Percentiles rank a stretch among this genome's conserved stretches.
These are phyloP conservation scores for Pristionchus mayeri DNA, from an alignment of 2,888 invertebrate species.

Conservation along the genomic window DNA sequence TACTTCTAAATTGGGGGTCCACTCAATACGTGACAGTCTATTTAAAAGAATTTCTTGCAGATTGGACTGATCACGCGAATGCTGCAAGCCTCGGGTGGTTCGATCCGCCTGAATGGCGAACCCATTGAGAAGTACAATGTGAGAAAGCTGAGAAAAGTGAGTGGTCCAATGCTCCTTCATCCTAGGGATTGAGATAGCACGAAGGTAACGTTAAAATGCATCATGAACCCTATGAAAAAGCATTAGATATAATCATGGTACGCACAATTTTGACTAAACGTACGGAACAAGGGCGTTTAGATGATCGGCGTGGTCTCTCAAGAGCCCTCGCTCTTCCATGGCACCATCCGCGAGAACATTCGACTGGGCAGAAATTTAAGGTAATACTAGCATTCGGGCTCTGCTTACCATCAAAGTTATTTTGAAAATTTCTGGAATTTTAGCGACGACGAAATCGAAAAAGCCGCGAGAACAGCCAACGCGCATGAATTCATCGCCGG, in stretches of 20 bases:
- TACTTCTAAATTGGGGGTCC: too few relatives aligned
- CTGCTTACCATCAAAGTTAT: too few relatives aligned
- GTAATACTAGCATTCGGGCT: too few relatives aligned
- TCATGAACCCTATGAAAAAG: background rate
- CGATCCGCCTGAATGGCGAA: background rate
- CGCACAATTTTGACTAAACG: too few relatives aligned
- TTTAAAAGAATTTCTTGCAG: background rate
- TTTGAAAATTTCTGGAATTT: too few relatives aligned
- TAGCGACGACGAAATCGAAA: constrained; percentile 3
- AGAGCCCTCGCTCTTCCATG: constrained; percentile 39
- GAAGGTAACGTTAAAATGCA: background rate
- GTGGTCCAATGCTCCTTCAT: background rate
- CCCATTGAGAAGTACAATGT: constrained; percentile 25
- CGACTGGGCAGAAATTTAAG: constrained; percentile 2
- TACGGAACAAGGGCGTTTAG: background rate
- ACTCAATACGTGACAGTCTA: too few relatives aligned
- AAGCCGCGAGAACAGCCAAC: constrained; percentile 13
- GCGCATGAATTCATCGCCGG: constrained; percentile 32
- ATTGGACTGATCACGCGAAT: constrained; percentile 12
- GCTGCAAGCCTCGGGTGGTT: background rate
- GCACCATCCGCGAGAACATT: constrained; percentile 35
- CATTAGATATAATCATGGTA: background rate
- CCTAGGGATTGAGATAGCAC: background rate
- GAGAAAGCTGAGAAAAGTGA: background rate
- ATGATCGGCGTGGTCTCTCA: constrained; percentile 40